Conservation (phyloP, 2,888 invertebrate species). For the Macroteleia sp. region DNA sequence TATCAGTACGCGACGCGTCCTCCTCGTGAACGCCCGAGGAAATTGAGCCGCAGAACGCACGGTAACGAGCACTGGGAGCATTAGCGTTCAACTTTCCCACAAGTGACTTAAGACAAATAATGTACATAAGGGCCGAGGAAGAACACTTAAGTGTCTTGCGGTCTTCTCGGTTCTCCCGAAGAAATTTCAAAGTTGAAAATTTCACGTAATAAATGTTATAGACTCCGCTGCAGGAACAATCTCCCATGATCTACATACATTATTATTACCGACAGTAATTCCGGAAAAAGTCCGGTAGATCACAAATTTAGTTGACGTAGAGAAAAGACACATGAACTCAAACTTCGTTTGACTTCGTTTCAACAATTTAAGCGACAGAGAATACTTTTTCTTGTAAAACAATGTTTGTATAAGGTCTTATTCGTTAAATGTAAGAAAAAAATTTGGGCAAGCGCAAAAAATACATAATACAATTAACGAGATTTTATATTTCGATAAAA, state of each 20-base stretch:
- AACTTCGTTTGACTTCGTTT: too few relatives aligned
- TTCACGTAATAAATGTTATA: slow-evolving; percentile 23
- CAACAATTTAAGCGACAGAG: too few relatives aligned
- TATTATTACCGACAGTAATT: slow-evolving; percentile 32
- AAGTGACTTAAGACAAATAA: slow-evolving; percentile 52
- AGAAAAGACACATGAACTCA: too few relatives aligned
- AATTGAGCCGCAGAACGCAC: slow-evolving; percentile 40
- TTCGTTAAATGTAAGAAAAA: too few relatives aligned
- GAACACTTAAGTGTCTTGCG: slow-evolving; percentile 38
- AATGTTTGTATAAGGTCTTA: too few relatives aligned
- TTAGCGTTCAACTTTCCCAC: slow-evolving; percentile 50
- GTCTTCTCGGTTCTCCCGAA: neutral
- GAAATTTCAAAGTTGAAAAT: slow-evolving; percentile 30
- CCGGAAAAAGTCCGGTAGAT: slow-evolving; percentile 19
- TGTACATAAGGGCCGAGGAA: slow-evolving; percentile 29
- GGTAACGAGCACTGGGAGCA: slow-evolving; percentile 36
- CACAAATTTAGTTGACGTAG: too few relatives aligned
- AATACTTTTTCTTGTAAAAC: too few relatives aligned
- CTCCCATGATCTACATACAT: slow-evolving; percentile 33
- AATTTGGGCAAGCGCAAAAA: too few relatives aligned
- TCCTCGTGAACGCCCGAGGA: slow-evolving; percentile 19
- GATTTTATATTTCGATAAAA: too few relatives aligned
- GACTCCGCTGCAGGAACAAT: slow-evolving; percentile 5
- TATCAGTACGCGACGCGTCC: slow-evolving; percentile 15
- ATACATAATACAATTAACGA: too few relatives aligned